These are phyloP conservation scores for Acheta domesticus DNA, from an alignment of 2,888 invertebrate species.

Conservation along the genomic window DNA sequence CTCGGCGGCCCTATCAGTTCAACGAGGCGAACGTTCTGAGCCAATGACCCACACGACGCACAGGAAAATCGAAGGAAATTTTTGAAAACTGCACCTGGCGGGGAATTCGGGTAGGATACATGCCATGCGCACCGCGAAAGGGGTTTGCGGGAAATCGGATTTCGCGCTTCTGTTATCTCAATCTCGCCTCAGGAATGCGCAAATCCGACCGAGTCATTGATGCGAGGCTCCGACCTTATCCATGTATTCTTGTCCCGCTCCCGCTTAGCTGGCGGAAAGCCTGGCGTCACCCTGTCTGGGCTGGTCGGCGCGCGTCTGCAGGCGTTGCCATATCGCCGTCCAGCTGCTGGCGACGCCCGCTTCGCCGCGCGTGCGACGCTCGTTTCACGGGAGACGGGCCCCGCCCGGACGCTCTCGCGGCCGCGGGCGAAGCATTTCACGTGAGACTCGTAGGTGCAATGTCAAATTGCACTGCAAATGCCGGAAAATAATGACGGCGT, in stretches of 20 bases:
- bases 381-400: not conserved
- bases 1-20: no score
- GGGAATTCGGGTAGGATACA: no score
- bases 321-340: conserved; percentile 59
- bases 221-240: conserved; percentile 18
- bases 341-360: conserved; percentile 18
- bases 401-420: no score
- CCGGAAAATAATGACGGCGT: not conserved
- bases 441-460: no score
- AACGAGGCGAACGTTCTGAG: no score
- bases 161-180: no score
- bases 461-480: not conserved
- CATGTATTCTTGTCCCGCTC: conserved; percentile 3
- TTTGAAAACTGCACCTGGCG: no score
- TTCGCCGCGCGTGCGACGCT: not conserved
- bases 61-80: no score
- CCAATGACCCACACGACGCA: no score
- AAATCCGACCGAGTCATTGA: not conserved
- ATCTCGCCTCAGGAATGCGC: not conserved
- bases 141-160: no score
- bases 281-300: conserved; percentile 94
- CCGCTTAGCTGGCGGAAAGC: conserved; percentile 44
- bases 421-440: no score
- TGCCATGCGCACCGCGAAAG: no score
- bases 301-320: conserved; percentile 62